Base-by-base conservation (phyloP, 2,113 vertebrate genomes). In the Gymnorhina tibicen region DNA sequence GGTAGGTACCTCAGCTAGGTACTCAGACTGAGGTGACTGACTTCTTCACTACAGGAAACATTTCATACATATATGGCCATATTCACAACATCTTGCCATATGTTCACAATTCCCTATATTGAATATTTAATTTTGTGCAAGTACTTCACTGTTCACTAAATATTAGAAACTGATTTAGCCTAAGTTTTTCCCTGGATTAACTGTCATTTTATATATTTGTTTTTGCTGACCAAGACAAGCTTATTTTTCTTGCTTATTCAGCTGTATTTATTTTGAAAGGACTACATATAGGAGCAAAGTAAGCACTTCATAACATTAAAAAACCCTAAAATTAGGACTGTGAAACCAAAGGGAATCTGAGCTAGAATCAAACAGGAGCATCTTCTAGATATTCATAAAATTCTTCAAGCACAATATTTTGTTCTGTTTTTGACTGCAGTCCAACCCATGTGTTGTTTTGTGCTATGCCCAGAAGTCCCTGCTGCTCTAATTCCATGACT, bases 41-140 rank as follows among this genome's bases (percentile, higher is more conserved):
- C 4, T 58, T 47, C 42, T 24, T 56, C 7, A n/a, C 10, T 44
- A 15, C 23, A 39, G 32, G 13, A 33, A 73, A 63, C 16, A 26
- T 49, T 49, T 81, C 28, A 22, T 58, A 44, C 15, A 8, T 46
- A 8, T 46, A 7, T 13, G 23, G 35, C 11, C 24, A 16, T 63
- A 55, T 15, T 58, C 39, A 49, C 12, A 32, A 7, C 7, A 46
- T 77, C 87, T 94, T 89, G 76, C 75, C 80, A 95, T 60, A 58
- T 80, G 95, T 87, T 96, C 84, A 92, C 59, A 87, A 94, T 96
- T 92, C 70, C 68, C 37, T 93, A 66, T 33, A 24, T 32, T 80
- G 75, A 96, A 84, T 93, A 55, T 93, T 96, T 93, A 84, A 96
- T 95, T 97, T 96, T 91, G 85, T 80, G 73, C 67, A 93, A 96